Percentiles rank a stretch among this genome's conserved stretches.
These are phyloP conservation scores for Elachura formosa DNA, from an alignment of 2,113 vertebrate species.

Conservation along the genomic window DNA sequence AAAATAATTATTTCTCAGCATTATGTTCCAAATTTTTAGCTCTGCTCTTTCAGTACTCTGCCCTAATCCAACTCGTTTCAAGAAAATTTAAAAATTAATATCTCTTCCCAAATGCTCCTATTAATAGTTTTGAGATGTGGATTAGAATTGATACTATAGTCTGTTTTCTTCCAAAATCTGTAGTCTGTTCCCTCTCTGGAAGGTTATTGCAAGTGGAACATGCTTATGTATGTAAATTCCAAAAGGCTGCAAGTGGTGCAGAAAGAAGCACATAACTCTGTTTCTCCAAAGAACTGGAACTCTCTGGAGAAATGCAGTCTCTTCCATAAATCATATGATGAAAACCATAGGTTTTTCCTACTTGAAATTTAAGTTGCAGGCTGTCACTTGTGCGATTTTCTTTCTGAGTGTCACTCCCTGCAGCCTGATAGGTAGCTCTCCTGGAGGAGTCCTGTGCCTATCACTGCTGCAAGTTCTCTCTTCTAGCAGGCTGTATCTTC, in stretches of 20 bases:
- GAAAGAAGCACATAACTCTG: background rate
- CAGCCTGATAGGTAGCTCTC: background rate
- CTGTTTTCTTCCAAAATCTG: background rate
- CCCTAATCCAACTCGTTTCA: background rate
- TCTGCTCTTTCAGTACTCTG: background rate
- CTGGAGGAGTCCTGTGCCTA: background rate
- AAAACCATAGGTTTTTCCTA: background rate
- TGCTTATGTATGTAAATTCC: background rate
- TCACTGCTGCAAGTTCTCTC: background rate
- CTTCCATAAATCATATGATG: background rate
- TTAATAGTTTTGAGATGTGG: background rate
- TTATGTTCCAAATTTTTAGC: background rate
- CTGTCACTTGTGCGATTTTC: background rate
- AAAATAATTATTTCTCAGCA: conserved; percentile 28
- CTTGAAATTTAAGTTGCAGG: background rate
- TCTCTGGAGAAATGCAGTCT: background rate
- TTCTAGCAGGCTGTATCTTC: background rate
- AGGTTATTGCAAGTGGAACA: background rate
- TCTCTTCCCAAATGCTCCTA: background rate
- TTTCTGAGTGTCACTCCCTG: background rate
- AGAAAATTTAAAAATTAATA: conserved; percentile 4
- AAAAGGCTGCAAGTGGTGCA: background rate
- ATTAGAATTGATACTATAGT: background rate
- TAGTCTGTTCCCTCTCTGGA: background rate
- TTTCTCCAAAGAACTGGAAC: background rate